phyloP scores from a whole-genome alignment of 2,888 invertebrate genomes.

The Campoplex capitator region DNA sequence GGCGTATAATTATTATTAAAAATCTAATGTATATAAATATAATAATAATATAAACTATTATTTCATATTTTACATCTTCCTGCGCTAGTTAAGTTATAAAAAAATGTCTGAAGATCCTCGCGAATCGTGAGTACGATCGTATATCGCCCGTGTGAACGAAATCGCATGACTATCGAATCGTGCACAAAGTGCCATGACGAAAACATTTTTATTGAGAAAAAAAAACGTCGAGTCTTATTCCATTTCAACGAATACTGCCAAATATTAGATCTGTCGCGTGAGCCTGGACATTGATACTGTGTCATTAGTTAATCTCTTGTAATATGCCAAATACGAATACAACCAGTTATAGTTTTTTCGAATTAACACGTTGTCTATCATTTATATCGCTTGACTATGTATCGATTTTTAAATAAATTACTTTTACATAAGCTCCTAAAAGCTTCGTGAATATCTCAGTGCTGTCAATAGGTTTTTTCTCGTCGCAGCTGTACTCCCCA shows the following conservation, averaged over 20 bases:
- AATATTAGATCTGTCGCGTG: constrained; percentile 56
- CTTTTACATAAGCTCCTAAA: constrained; percentile 68
- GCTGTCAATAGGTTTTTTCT: neutral
- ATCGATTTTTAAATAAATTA: constrained; percentile 67
- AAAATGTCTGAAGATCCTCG: constrained; percentile 5
- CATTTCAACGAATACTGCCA: constrained; percentile 66
- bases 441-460: no score
- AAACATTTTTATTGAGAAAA: neutral
- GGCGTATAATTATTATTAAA: constrained; percentile 54
- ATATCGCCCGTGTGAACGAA: constrained; percentile 1
- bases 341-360: constrained; percentile 47
- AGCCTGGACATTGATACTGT: constrained; percentile 25
- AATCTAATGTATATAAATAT: constrained; percentile 71
- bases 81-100: constrained; percentile 68
- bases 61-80: constrained; percentile 45
- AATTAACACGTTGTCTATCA: constrained; percentile 64
- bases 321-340: constrained; percentile 32
- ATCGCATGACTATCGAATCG: neutral
- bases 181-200: constrained; percentile 40
- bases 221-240: constrained; percentile 15
- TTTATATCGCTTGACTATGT: constrained; percentile 62
- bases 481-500: neutral
- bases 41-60: constrained; percentile 60
- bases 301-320: constrained; percentile 40
- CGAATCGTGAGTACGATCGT: constrained; percentile 29